Base-by-base conservation (phyloP, 2,888 invertebrate genomes). In the Watsonalla cultraria region DNA sequence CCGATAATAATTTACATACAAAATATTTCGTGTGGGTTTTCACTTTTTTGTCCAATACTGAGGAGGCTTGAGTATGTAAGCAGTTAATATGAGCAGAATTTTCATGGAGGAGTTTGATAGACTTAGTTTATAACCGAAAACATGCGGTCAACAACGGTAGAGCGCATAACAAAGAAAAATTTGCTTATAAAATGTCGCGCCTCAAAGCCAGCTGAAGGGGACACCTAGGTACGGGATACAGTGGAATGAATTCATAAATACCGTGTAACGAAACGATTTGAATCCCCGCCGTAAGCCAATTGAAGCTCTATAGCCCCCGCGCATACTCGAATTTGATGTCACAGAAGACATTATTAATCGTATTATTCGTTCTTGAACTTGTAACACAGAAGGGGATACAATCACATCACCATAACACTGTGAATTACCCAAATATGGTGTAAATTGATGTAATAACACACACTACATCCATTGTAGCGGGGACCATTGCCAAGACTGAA, bases 241-340 rank as follows among this genome's bases (percentile, higher is more conserved):
- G 58, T 59, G 62, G 65, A 59, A 65, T 66, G 66, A 68, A 72
- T 64, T 64, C 66, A 78, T 70, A 74, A 76, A 76, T 87, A 90
- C 90, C 90, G 82, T 88, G 65, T 86, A 88, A 72, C 90, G 87
- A 80, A 82, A 89, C 65, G 90, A 86, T 78, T 90, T 90, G 74
- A 86, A 86, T 66, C 90, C 90, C 71, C 90, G 84, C 64, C 90
- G 82, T 74, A 86, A 66, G 58, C 88, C 89, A 82, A 90, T 86
- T 80, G 90, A 81, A 54, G 84, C 82, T 78, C 89, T 84, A 68
- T 86, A 88, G 65, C 80, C 86, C 77, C 85, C 86, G 74, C 90
- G 86, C 86, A 86, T 86, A 80, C 83, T 86, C 59, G 88, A 82
- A 74, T 89, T 85, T 52, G 90, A 87, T 53, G 84, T 87, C 63